Base-by-base conservation (phyloP, 2,888 invertebrate species). In the Heteropelma amictum region DNA sequence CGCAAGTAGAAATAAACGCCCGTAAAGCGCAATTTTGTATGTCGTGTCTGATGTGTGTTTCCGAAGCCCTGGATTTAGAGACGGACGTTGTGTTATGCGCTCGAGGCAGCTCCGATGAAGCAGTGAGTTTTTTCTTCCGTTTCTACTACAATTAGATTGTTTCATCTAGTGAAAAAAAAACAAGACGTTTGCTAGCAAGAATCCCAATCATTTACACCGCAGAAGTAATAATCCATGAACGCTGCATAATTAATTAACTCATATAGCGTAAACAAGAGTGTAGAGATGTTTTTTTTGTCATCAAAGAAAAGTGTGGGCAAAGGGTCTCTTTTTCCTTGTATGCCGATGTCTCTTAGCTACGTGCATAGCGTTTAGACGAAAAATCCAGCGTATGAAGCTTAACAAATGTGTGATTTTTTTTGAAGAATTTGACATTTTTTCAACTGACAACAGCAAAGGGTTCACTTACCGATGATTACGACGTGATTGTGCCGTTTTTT, bases 1-100 rank as follows among this genome's bases (percentile, higher is more conserved):
- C 19, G 40, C 45, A 42, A 33, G 35, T 56, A 64, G 21, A 53
- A 61, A 33, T 63, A 38, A 56, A 76, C 49, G 67, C 63, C 65
- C 68, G 49, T 78, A 73, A 78, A 72, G 63, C 53, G 67, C 76
- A 77, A 79, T 83, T 80, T 83, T 80, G 75, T 78, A 81, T 82
- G 81, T 84, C 83, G 82, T 84, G 84, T 84, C 82, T 82, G 84
- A 84, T 85, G 84, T 84, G 84, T 85, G 85, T 85, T 83, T 85
- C 83, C 83, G 69, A 84, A 84, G 83, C 82, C 80, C 82, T 83
- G 82, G 81, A 81, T 82, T n/a, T 72, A 79, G 74, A 84, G 81
- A 80, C 77, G 84, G 82, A 83, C 79, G 78, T 83, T 82, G 79
- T 80, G 77, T 81, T 81, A 71, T 75, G 56, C 61, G 74, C 76